Percentiles rank a stretch among this genome's conserved stretches.
Conservation (phyloP, 2,113 vertebrate genomes). For the Chionodraco myersi region DNA sequence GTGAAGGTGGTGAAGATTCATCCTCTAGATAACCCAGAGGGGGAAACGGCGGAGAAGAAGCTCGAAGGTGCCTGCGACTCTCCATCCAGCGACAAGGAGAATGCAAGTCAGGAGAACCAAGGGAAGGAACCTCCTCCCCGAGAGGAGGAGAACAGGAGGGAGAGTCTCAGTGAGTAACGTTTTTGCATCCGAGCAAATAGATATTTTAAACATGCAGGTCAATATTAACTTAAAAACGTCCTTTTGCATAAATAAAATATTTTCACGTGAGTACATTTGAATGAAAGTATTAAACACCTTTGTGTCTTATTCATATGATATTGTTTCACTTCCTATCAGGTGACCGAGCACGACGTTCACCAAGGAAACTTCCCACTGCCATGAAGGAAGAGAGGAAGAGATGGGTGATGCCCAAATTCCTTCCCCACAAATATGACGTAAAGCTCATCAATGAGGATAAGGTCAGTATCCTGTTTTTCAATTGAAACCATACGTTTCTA, state of each 20-base stretch:
- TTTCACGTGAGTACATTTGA: not conserved
- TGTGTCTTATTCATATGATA: not conserved
- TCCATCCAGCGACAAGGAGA: slow-evolving; percentile 98
- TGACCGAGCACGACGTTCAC: slow-evolving; percentile 94
- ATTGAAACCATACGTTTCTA: too few species aligned
- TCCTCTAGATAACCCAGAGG: slow-evolving; percentile 88
- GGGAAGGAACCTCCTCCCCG: slow-evolving; percentile 86
- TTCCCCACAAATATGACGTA: slow-evolving; percentile 96
- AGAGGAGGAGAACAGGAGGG: slow-evolving; percentile 91
- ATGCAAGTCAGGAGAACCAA: slow-evolving; percentile 92
- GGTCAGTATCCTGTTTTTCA: slow-evolving; percentile 76
- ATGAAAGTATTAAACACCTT: not conserved
- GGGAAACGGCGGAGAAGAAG: slow-evolving; percentile 90
- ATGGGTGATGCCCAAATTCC: slow-evolving; percentile 97
- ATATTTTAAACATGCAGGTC: not conserved
- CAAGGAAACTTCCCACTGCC: slow-evolving; percentile 93
- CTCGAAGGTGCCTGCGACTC: slow-evolving; percentile 94
- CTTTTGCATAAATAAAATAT: too few species aligned
- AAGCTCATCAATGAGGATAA: slow-evolving; percentile 96
- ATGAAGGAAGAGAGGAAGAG: slow-evolving; percentile 95
- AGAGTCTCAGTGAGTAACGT: slow-evolving; percentile 89
- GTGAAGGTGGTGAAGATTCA: slow-evolving; percentile 93
- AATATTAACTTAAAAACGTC: too few species aligned
- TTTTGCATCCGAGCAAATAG: too few species aligned
- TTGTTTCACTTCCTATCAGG: slow-evolving; percentile 72